These are phyloP conservation scores for Megaustenia siamemsis DNA, from an alignment of 2,888 invertebrate species.

Conservation along the genomic window DNA sequence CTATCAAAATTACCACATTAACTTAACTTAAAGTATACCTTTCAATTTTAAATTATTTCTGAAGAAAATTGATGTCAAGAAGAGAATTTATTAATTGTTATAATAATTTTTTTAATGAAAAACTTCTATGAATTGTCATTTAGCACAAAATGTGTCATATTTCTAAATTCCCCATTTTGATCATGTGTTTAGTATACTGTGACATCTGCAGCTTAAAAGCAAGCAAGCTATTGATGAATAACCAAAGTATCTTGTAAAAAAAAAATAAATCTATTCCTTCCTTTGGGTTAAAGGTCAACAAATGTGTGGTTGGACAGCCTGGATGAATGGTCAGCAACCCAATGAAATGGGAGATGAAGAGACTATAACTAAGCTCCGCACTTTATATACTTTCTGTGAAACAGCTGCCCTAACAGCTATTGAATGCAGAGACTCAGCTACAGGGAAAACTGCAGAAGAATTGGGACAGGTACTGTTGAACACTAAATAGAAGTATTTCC, in stretches of 20 bases:
- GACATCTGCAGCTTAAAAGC: no score
- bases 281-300: neutral
- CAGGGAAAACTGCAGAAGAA: conserved; percentile 42
- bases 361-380: conserved; percentile 64
- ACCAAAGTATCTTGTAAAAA: neutral
- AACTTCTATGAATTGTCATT: no score
- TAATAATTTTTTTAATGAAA: no score
- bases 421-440: conserved; percentile 64
- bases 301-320: conserved; percentile 88
- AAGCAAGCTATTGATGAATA: no score
- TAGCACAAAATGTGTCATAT: no score
- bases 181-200: no score
- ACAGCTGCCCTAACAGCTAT: conserved; percentile 70
- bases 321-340: conserved; percentile 84
- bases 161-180: no score
- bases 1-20: no score
- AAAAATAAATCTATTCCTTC: neutral
- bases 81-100: no score
- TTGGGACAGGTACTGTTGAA: conserved; percentile 45
- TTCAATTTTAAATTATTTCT: no score
- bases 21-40: no score
- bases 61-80: no score
- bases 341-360: conserved; percentile 74
- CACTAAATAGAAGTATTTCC: neutral
- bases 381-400: conserved; percentile 64